Conservation (phyloP, 2,113 vertebrate species). For the Columbina picui region DNA sequence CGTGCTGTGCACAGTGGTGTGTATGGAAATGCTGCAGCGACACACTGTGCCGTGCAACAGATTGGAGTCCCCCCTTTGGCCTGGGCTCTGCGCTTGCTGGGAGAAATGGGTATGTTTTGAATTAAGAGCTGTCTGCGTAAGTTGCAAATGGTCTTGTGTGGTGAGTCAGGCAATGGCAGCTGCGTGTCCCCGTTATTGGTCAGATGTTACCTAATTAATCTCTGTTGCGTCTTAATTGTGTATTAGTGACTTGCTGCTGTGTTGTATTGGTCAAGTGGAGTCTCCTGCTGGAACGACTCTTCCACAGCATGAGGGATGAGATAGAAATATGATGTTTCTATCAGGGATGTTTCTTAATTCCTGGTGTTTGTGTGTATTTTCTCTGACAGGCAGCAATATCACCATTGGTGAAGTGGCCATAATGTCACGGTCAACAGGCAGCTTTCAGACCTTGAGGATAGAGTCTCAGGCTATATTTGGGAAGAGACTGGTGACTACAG, state of each 20-base stretch:
- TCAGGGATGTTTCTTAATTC: neutral
- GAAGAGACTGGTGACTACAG: neutral
- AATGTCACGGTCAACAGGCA: neutral
- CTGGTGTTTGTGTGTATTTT: neutral
- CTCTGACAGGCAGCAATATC: neutral
- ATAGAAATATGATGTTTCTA: neutral
- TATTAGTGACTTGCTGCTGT: neutral
- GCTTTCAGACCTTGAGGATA: neutral
- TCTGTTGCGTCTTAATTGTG: neutral
- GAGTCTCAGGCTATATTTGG: neutral
- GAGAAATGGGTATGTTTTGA: neutral
- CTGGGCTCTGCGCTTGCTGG: neutral
- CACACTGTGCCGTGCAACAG: constrained; percentile 10
- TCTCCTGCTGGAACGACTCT: constrained; percentile 15
- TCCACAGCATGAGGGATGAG: neutral
- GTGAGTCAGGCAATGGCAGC: neutral
- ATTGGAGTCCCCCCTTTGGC: neutral
- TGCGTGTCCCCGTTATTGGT: neutral
- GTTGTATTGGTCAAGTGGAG: constrained; percentile 36
- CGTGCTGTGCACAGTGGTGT: constrained; percentile 5
- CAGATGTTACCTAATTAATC: constrained; percentile 20
- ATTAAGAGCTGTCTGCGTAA: neutral
- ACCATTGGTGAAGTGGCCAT: neutral
- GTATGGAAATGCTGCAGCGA: neutral
- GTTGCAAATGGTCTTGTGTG: neutral